Conservation (phyloP, 2,888 invertebrate species). For the Zaprionus lineosus region DNA sequence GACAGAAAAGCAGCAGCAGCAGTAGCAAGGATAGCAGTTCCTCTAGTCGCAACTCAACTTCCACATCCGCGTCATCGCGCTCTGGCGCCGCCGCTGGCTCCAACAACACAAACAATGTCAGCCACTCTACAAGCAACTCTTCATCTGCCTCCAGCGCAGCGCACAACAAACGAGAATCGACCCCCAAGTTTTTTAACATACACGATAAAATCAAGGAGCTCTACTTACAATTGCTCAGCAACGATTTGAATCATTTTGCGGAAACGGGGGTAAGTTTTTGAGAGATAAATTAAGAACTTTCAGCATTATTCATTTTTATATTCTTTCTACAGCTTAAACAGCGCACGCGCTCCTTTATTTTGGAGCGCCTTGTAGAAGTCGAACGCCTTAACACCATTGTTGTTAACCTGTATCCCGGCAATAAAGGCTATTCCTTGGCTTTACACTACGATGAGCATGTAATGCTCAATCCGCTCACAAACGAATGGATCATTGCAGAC, state of each 20-base stretch:
- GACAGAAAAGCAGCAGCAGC: conserved; percentile 66
- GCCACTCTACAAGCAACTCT: conserved; percentile 19
- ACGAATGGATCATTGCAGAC: conserved; percentile 68
- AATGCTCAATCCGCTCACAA: conserved; percentile 63
- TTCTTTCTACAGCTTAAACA: conserved; percentile 77
- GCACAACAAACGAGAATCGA: conserved; percentile 40
- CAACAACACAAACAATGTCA: conserved; percentile 48
- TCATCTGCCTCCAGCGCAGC: conserved; percentile 37
- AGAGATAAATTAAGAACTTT: neutral
- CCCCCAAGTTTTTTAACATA: conserved; percentile 80
- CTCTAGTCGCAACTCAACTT: conserved; percentile 68
- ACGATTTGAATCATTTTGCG: conserved; percentile 81
- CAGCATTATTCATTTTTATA: neutral
- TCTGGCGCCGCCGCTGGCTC: conserved; percentile 36
- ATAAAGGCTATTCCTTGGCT: conserved; percentile 92
- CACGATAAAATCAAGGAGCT: conserved; percentile 82
- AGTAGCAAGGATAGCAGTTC: conserved; percentile 59
- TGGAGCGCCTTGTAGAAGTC: conserved; percentile 92
- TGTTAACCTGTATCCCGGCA: conserved; percentile 94
- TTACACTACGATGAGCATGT: conserved; percentile 82
- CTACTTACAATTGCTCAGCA: conserved; percentile 80
- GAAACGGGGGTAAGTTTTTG: conserved; percentile 80
- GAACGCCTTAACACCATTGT: conserved; percentile 95
- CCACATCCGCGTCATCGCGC: conserved; percentile 58
- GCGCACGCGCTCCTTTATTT: conserved; percentile 86